Percentiles rank a stretch among this genome's conserved stretches.
phyloP scores from a whole-genome alignment of 2,113 vertebrate species.

The Marmota monax region DNA sequence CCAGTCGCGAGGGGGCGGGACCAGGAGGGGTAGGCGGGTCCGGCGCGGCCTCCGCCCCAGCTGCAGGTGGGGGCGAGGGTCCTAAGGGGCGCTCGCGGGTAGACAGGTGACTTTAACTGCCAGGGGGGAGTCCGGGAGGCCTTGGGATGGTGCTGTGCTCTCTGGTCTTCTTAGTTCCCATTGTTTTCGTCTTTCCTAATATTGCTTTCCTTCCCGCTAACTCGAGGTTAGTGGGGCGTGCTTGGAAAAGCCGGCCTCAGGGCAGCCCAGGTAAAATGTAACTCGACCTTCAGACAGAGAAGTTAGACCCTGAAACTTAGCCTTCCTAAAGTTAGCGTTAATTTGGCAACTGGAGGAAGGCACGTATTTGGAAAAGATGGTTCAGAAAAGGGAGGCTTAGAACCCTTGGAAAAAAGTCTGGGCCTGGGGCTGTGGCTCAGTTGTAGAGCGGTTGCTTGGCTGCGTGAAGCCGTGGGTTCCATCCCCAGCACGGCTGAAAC shows the following conservation, averaged over 20 bases:
- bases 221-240: not conserved
- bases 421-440: no score
- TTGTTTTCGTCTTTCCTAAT: not conserved
- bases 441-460: no score
- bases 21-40: not conserved
- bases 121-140: accelerated
- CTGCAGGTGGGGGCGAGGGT: not conserved
- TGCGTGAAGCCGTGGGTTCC: no score
- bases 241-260: no score
- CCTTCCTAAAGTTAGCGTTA: not conserved
- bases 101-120: accelerated
- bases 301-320: not conserved
- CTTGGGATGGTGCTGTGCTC: accelerated
- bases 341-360: not conserved
- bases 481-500: no score
- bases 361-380: not conserved
- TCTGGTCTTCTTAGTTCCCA: not conserved
- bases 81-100: accelerated
- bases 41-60: not conserved
- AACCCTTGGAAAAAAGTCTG: not conserved
- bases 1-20: not conserved
- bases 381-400: not conserved
- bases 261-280: not conserved
- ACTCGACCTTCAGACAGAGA: not conserved
- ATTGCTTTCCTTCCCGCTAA: not conserved